These are phyloP conservation scores for Phalera bucephala DNA, from an alignment of 2,888 invertebrate genomes.

Conservation along the genomic window DNA sequence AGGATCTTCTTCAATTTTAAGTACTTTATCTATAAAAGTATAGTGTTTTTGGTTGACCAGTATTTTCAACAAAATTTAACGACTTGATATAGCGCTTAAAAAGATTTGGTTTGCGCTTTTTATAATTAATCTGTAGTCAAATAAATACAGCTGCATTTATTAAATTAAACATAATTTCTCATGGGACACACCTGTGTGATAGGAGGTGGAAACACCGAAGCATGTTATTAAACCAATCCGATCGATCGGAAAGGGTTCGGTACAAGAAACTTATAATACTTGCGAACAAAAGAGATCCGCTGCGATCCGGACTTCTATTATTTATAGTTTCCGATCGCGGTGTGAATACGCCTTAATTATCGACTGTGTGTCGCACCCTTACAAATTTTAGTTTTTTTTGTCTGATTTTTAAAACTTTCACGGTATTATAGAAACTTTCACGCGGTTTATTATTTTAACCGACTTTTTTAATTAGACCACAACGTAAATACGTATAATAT, in stretches of 20 bases:
- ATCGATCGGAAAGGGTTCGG: conserved; percentile 78
- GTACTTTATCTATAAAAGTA: no score
- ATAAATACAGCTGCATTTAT: background rate
- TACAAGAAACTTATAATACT: conserved; percentile 69
- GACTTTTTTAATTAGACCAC: conserved; percentile 25
- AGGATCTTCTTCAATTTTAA: no score
- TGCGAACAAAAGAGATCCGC: conserved; percentile 80
- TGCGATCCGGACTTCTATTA: conserved; percentile 75
- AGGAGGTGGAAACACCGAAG: conserved; percentile 61
- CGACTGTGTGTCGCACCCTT: conserved; percentile 69
- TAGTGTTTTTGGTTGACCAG: no score
- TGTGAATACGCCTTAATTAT: conserved; percentile 83
- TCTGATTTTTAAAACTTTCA: conserved; percentile 63
- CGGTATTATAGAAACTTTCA: conserved; percentile 55
- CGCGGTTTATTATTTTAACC: conserved; percentile 43
- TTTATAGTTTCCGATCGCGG: conserved; percentile 80
- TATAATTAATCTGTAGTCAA: no score
- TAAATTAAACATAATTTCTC: conserved; percentile 18
- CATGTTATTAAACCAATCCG: conserved; percentile 75
- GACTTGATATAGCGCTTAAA: no score
- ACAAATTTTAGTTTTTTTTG: conserved; percentile 39
- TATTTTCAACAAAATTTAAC: no score
- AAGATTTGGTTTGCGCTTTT: no score
- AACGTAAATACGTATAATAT: no score
- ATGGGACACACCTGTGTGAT: conserved; percentile 63